Evolutionary conservation across 2,888 invertebrate genomes (phyloP).

Genomic region (Phyllotreta cruciferae): DNA sequence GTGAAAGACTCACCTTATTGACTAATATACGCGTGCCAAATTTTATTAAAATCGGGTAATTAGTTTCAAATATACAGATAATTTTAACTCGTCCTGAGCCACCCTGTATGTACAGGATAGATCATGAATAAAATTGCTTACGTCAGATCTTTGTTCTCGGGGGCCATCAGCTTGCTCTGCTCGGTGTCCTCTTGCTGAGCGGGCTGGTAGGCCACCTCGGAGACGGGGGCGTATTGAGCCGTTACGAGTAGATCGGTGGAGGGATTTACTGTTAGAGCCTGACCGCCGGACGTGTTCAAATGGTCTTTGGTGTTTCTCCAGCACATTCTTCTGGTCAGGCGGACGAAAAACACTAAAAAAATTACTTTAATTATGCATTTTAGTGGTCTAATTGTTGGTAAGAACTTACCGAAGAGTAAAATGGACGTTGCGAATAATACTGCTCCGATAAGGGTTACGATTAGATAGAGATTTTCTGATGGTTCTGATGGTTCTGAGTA

Average conservation of each 20-base stretch:
- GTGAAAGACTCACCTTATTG: no score
- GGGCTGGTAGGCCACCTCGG: slow-evolving; percentile 70
- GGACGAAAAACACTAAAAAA: slow-evolving; percentile 56
- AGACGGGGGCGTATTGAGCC: slow-evolving; percentile 78
- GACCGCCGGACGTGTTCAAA: slow-evolving; percentile 64
- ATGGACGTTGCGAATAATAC: slow-evolving; percentile 69
- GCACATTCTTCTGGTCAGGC: slow-evolving; percentile 55
- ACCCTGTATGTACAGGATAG: no score
- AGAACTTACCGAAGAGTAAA: slow-evolving; percentile 64
- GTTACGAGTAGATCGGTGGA: slow-evolving; percentile 78
- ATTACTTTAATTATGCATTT: slow-evolving; percentile 1
- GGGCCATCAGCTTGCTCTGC: slow-evolving; percentile 74
- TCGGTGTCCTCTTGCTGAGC: slow-evolving; percentile 72
- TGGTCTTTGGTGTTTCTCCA: slow-evolving; percentile 58
- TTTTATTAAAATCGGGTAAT: neutral
- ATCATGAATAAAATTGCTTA: no score
- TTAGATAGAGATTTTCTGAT: slow-evolving; percentile 54
- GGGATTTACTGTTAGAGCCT: slow-evolving; percentile 73
- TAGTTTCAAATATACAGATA: neutral
- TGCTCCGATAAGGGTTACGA: slow-evolving; percentile 69
- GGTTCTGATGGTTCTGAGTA: slow-evolving; percentile 61
- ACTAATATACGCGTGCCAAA: neutral
- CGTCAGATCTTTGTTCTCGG: slow-evolving; percentile 74
- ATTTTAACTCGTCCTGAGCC: no score
- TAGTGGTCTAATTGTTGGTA: neutral